phyloP scores from a whole-genome alignment of 2,888 invertebrate genomes.

The Rhynchonema sp. region DNA sequence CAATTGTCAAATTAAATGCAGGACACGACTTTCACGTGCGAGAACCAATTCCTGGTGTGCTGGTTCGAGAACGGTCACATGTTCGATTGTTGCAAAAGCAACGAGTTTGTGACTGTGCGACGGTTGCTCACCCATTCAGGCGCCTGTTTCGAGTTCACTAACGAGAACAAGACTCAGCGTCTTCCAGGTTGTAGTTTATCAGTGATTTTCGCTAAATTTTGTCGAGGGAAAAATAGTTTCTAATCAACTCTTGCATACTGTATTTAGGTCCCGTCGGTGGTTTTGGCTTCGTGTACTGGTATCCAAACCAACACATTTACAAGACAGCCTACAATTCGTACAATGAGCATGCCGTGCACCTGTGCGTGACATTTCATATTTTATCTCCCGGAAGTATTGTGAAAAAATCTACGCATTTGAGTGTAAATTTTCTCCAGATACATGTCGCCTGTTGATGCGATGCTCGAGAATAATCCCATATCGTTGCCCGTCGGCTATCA shows the following conservation, averaged over 20 bases:
- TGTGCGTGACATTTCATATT: too few relatives aligned
- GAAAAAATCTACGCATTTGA: too few relatives aligned
- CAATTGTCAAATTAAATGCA: too few relatives aligned
- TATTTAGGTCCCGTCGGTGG: slow-evolving; percentile 6
- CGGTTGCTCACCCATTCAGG: slow-evolving; percentile 1
- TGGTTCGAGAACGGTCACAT: slow-evolving; percentile 6
- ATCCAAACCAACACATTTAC: slow-evolving; percentile 2
- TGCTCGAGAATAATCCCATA: background rate
- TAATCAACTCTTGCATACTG: too few relatives aligned
- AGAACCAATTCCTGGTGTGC: slow-evolving; percentile 2
- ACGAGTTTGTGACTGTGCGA: background rate
- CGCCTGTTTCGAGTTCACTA: slow-evolving; percentile 2
- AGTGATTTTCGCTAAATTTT: too few relatives aligned
- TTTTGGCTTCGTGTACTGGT: slow-evolving; percentile 6
- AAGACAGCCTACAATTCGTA: slow-evolving; percentile 2
- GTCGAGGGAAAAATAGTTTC: too few relatives aligned
- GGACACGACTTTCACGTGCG: slow-evolving; percentile 1
- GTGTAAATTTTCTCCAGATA: too few relatives aligned
- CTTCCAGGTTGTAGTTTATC: background rate
- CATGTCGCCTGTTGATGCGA: slow-evolving; percentile 3
- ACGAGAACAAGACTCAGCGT: background rate
- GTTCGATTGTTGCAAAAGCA: slow-evolving; percentile 1
- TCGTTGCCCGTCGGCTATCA: background rate
- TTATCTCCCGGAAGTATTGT: background rate
- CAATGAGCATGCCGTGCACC: slow-evolving; percentile 4